Evolutionary conservation across 2,888 invertebrate species (phyloP), one percentile per base, ranked within the genome.

Genomic region (Acanthosepion esculentum): DNA sequence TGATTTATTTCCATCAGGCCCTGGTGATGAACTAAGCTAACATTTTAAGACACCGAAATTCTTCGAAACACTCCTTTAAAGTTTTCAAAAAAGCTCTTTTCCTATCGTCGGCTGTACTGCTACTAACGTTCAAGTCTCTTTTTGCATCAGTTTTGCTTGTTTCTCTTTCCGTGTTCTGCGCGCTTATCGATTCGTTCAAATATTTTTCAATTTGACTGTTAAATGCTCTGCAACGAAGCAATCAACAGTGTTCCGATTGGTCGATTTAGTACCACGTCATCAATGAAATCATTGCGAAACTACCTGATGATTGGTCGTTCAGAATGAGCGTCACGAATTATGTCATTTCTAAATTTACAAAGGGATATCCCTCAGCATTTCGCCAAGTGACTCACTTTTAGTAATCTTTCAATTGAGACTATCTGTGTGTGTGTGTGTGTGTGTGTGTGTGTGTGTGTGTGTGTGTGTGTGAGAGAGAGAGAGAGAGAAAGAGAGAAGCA

Each of bases 381-480:
- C n/a, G 15, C n/a, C n/a, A 78, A 33, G n/a, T 78, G 78, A 78
- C 78, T 78, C n/a, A 78, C 33, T 78, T 10, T 78, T n/a, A 18
- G 3, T 78, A 78, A 78, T 78, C n/a, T 78, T 78, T n/a, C n/a
- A 78, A 64, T 7, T 29, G 6, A 41, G 41, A 41, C 41, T 41
- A 3, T 41, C 3, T 41, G 41, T 1, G 41, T 41, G 41, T 41
- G 41, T 41, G 41, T 2, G 41, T 41, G 41, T 41, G 41, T 41
- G 41, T 41, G 41, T 41, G 41, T 2, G 41, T 41, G 41, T 41
- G 41, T 41, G 41, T 41, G 41, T 41, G 41, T 2, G 41, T 0
- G 20, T 3, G 20, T 0, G 20, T 3, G 55, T 0, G 20, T 3
- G 20, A 10, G 3, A 55, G 20, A 15, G 20, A 15, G 18, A 4